Evolutionary conservation across 1,140 invertebrate genomes (phyloP).

Genomic region (Microplitis mediator): DNA sequence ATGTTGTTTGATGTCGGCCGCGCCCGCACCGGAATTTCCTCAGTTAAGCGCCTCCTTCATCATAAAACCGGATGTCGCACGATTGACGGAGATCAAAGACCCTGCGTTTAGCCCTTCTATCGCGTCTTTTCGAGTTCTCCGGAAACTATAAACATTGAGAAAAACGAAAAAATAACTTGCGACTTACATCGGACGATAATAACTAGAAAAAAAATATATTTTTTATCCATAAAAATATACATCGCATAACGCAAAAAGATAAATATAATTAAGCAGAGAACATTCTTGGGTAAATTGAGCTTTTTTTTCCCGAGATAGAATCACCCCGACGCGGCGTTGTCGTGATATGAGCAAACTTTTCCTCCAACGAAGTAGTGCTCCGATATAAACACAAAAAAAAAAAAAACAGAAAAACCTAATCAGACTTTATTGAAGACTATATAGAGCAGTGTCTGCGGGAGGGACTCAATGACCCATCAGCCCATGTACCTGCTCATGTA

Average conservation of each 20-base stretch:
- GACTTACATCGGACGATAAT: neutral
- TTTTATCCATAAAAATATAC: neutral
- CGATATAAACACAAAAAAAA: slow-evolving; percentile 39
- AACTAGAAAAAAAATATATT: neutral
- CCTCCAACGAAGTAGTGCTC: slow-evolving; percentile 2
- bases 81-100: neutral
- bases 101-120: neutral
- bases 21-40: neutral
- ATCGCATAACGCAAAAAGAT: neutral
- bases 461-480: slow-evolving; percentile 44
- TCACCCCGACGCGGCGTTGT: slow-evolving; percentile 27
- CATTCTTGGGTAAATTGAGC: slow-evolving; percentile 53
- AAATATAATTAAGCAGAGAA: slow-evolving; percentile 38
- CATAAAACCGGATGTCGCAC: neutral
- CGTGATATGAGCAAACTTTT: slow-evolving; percentile 12
- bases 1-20: neutral
- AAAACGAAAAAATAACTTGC: neutral
- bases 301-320: slow-evolving; percentile 45
- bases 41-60: neutral
- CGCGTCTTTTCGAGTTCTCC: neutral
- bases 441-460: slow-evolving; percentile 31
- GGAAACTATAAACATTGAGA: neutral
- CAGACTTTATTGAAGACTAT: slow-evolving; percentile 45
- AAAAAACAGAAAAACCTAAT: slow-evolving; percentile 49
- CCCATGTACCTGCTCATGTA: no score